These are phyloP conservation scores for Leucosticte australis DNA, from an alignment of 2,113 vertebrate genomes.

Conservation along the genomic window DNA sequence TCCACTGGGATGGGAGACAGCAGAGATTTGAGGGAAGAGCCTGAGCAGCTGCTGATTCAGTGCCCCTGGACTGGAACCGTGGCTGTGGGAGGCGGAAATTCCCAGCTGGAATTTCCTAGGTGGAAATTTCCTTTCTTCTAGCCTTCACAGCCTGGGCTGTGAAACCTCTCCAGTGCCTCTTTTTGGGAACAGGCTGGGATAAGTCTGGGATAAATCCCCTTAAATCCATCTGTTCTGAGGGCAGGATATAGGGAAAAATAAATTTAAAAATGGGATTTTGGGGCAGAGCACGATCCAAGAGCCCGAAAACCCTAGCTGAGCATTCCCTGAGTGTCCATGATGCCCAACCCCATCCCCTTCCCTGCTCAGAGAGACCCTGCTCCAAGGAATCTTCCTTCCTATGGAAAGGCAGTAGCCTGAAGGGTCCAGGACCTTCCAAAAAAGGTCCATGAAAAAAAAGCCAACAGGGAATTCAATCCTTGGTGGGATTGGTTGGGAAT, in stretches of 20 bases:
- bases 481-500: neutral
- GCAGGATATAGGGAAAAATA: accelerated
- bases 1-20: neutral
- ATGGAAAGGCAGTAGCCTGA: neutral
- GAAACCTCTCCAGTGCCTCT: neutral
- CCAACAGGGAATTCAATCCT: neutral
- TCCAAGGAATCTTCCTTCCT: neutral
- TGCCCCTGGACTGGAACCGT: neutral
- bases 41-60: neutral
- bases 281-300: neutral
- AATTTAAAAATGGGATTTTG: neutral
- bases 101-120: neutral
- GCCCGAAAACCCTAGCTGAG: neutral
- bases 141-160: neutral
- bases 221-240: accelerated
- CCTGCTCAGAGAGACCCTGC: neutral
- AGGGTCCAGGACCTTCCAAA: neutral
- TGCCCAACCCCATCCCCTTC: neutral
- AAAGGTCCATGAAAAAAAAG: neutral
- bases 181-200: neutral
- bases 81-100: neutral
- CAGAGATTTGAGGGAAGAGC: neutral
- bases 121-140: neutral
- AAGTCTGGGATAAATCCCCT: neutral
- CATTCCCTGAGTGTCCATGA: neutral